phyloP scores from a whole-genome alignment of 2,797 vertebrate genomes.

The Pelodytes ibericus region DNA sequence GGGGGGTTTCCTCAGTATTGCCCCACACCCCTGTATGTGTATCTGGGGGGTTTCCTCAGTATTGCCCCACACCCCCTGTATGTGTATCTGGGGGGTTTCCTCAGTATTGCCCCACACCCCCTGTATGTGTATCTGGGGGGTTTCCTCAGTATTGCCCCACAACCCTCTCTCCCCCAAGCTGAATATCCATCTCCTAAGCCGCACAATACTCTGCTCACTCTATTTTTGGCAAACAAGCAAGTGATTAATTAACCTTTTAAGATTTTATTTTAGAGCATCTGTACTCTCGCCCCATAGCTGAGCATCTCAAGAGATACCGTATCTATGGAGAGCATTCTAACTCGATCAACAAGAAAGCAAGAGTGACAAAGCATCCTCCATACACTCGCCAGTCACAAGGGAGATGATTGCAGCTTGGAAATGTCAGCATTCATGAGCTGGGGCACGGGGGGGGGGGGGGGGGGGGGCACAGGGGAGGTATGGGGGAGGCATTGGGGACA shows the following conservation, averaged over 20 bases:
- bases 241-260: conserved; percentile 55
- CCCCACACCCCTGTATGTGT: too few relatives aligned
- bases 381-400: conserved; percentile 23
- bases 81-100: too few relatives aligned
- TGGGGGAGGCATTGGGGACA: conserved; percentile 26
- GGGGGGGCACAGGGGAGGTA: conserved; percentile 39
- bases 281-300: conserved; percentile 5
- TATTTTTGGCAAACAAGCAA: conserved; percentile 40
- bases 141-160: too few relatives aligned
- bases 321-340: conserved; percentile 48
- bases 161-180: too few relatives aligned
- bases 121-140: too few relatives aligned
- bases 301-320: conserved; percentile 15
- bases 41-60: too few relatives aligned
- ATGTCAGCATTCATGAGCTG: conserved; percentile 52
- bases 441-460: too few relatives aligned
- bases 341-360: conserved; percentile 29
- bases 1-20: too few relatives aligned
- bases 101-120: too few relatives aligned
- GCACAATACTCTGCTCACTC: conserved; percentile 36
- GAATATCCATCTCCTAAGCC: too few relatives aligned
- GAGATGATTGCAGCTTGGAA: conserved; percentile 43
- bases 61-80: too few relatives aligned
- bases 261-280: conserved; percentile 31
- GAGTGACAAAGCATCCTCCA: conserved; percentile 29